Conservation (phyloP, 1,140 invertebrate genomes). For the Heliconius congener region DNA sequence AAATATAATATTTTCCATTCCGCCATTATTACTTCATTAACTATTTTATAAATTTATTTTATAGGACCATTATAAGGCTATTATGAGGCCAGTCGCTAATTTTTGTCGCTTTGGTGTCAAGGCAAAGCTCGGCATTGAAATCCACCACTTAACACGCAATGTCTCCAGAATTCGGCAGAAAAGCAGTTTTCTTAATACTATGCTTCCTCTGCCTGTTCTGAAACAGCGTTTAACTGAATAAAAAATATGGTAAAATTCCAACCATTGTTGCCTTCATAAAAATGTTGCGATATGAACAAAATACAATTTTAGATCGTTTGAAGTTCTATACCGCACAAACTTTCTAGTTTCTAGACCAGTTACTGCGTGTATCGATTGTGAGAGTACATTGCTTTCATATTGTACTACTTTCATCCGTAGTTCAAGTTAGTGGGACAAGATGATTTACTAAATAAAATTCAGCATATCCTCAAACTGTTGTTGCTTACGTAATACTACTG, state of each 20-base stretch:
- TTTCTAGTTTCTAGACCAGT: conserved; percentile 40
- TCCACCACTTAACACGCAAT: too few species aligned
- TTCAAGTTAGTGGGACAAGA: not conserved
- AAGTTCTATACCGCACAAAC: conserved; percentile 17
- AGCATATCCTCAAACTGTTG: too few species aligned
- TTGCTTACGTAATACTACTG: too few species aligned
- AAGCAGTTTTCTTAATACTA: too few species aligned
- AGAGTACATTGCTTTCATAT: conserved; percentile 29
- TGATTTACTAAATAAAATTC: not conserved
- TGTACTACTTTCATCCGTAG: conserved; percentile 32
- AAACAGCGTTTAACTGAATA: too few species aligned
- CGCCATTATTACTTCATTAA: conserved; percentile 12
- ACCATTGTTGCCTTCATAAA: not conserved
- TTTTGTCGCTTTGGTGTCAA: too few species aligned
- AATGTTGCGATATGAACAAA: not conserved
- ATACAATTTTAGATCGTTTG: not conserved
- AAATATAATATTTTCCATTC: conserved; percentile 18
- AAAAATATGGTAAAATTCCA: not conserved
- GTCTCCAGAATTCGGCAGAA: too few species aligned
- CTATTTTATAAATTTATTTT: not conserved
- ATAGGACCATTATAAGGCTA: not conserved
- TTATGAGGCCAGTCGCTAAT: too few species aligned
- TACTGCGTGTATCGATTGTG: conserved; percentile 25
- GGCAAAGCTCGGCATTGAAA: too few species aligned
- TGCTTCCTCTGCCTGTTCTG: too few species aligned